Conservation (phyloP, 2,113 vertebrate genomes). For the Marmota monax region DNA sequence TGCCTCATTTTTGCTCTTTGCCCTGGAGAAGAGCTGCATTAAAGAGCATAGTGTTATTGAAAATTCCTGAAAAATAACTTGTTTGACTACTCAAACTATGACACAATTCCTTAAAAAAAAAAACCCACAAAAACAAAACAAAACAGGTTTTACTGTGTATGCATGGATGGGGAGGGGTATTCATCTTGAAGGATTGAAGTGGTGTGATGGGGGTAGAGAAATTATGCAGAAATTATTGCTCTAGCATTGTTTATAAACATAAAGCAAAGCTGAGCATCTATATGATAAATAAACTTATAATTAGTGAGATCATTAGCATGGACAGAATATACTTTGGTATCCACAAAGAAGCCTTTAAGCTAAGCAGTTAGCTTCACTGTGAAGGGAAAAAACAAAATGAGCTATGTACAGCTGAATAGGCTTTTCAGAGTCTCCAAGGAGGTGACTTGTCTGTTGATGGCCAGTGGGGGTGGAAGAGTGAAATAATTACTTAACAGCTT, state of each 20-base stretch:
- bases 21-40: constrained; percentile 85
- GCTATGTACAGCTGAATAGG: constrained; percentile 90
- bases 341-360: constrained; percentile 89
- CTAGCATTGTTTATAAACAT: constrained; percentile 73
- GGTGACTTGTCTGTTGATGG: constrained; percentile 89
- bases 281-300: constrained; percentile 90
- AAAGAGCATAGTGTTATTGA: constrained; percentile 89
- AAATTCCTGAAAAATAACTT: constrained; percentile 88
- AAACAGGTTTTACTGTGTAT: background rate
- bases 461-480: constrained; percentile 87
- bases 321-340: constrained; percentile 86
- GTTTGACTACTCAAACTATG: constrained; percentile 78
- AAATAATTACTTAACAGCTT: constrained; percentile 94
- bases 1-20: constrained; percentile 84
- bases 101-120: constrained; percentile 46
- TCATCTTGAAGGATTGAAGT: constrained; percentile 6
- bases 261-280: constrained; percentile 76
- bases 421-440: constrained; percentile 90
- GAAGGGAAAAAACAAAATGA: constrained; percentile 82
- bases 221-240: constrained; percentile 79
- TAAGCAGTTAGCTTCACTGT: constrained; percentile 85
- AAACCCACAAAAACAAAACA: too few relatives aligned
- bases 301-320: constrained; percentile 90
- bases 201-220: background rate
- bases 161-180: background rate